phyloP scores from a whole-genome alignment of 1,140 invertebrate genomes.

The Eriocheir sinensis region DNA sequence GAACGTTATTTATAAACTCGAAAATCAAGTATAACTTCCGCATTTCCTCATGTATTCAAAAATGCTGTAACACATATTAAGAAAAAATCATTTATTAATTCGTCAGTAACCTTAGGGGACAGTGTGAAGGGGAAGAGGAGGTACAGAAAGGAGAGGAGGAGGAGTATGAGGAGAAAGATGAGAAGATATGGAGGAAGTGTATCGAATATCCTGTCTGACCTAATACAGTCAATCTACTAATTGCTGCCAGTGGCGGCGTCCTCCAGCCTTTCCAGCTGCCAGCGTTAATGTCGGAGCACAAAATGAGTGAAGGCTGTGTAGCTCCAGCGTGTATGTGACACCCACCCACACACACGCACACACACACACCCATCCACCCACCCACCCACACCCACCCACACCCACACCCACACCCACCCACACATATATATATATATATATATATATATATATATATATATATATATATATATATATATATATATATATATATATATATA shows the following conservation, averaged over 20 bases:
- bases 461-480: too few species aligned
- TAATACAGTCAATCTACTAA: conserved; percentile 26
- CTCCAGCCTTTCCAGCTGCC: not conserved
- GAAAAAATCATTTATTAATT: not conserved
- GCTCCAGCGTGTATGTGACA: too few species aligned
- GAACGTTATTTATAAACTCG: not conserved
- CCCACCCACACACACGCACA: too few species aligned
- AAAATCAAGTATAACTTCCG: not conserved
- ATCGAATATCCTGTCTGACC: not conserved
- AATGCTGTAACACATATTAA: not conserved
- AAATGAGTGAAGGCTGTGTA: not conserved
- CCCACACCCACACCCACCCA: too few species aligned
- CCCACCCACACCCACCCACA: too few species aligned
- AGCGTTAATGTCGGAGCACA: not conserved
- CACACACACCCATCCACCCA: too few species aligned
- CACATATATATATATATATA: too few species aligned
- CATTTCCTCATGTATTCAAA: too few species aligned
- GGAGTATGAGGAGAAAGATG: conserved; percentile 28
- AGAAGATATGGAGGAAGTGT: conserved; percentile 32
- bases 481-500: too few species aligned
- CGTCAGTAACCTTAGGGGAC: not conserved
- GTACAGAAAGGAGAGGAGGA: not conserved
- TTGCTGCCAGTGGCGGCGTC: not conserved
- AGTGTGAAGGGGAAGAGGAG: not conserved
- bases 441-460: too few species aligned